Base-by-base conservation (phyloP, 37 sponge, comb jelly and placozoan genomes). In the Theonella swinhoei region DNA sequence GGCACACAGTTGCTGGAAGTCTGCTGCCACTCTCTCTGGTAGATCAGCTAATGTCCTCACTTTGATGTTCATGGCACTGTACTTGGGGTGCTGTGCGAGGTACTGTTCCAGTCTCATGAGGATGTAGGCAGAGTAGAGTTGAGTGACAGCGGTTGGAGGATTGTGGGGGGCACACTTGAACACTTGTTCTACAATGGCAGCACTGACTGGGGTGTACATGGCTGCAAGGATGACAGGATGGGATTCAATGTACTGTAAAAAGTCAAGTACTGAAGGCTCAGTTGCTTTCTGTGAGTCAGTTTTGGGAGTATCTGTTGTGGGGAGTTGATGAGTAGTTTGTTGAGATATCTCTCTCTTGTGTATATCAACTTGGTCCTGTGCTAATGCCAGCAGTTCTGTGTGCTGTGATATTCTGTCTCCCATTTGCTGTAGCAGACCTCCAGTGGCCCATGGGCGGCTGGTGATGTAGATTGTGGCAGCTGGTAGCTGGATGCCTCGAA, bases 361-460 rank as follows among this genome's bases (percentile, higher is more conserved):
- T n/a, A n/a, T n/a, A 1, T 73, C 74, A 68, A 68, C 34, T 32
- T 68, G 33, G 19, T 68, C 69, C 34, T 68, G 25, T n/a, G 42
- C 47, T 1, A 37, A 39, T 39, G 43, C 43, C 74, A 73, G 25
- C 17, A 73, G n/a, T 19, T 66, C 68, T 8, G 31, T 66, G 68
- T 66, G 68, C 47, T 73, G 74, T n/a, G 42, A 17, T n/a, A 73
- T 22, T 42, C 74, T 33, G 26, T 73, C n/a, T 39, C 74, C 47
- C 29, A 33, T 23, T 4, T 36, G 22, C 47, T 39, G 1, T 28
- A 30, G 25, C n/a, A 73, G 47, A 35, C 41, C 26, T 25, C 34
- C 74, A 79, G 35, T 79, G 67, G 79, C 79, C 42, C 39, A 66
- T 26, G 79, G 79, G 22, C 79, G 65, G 67, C 79, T 79, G 20